Evolutionary conservation across 2,797 vertebrate genomes (phyloP), one percentile per base, ranked within the genome.

Genomic region (Echeneis naucrates): DNA sequence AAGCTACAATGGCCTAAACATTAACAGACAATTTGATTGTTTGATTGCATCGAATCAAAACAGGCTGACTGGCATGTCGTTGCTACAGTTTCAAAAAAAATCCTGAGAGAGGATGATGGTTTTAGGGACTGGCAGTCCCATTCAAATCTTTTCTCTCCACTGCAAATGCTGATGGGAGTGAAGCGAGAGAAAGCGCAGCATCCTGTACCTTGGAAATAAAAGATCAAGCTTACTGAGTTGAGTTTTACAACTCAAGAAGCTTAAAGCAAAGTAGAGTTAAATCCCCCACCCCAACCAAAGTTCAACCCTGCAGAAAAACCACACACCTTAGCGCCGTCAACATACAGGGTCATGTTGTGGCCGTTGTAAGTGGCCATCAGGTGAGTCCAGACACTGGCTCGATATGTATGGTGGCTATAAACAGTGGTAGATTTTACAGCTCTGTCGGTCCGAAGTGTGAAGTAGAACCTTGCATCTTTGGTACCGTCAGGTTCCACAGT

Each of bases 381-480:
- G 47, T 98, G 97, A 5, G 95, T 96, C 98, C 98, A 99, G 0
- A 57, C 78, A 62, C 93, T 90, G 0, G 94, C 90, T 17, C 45
- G 93, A 90, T 98, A 99, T 55, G 90, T 94, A 56, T 91, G 93
- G 74, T 94, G 93, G 66, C 94, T 89, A 1, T 82, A 88, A 66
- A 99, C 84, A 1, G 92, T 91, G 1, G 96, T 97, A 80, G 96
- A 93, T 1, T 91, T 84, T 30, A 87, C 82, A 0, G 96, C 91
- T 21, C 96, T 93, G 86, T 99, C 98, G 0, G 98, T 98, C 42
- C 97, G 96, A 0, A 99, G 94, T 1, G 94, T 95, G 91, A 99
- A 99, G 94, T 96, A 98, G 92, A 97, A 98, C 32, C 95, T 94
- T 3, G 96, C 96, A 0, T 99, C 96, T 88, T 92, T 96, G 90